Conservation (phyloP, 2,797 vertebrate genomes). For the Pelodytes ibericus region DNA sequence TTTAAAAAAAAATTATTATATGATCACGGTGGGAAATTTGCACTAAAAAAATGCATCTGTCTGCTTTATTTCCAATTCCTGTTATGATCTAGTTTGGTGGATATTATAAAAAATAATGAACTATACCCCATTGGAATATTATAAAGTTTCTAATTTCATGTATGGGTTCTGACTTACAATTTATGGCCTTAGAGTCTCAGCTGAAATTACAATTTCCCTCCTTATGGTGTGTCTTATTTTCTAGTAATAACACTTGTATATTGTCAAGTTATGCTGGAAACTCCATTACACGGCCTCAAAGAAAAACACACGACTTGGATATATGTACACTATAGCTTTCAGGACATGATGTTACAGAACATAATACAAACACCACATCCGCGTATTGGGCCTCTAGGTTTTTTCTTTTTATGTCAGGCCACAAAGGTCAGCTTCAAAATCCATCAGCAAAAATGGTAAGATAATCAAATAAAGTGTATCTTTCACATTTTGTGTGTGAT, state of each 20-base stretch:
- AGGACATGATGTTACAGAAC: not conserved
- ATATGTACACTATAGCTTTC: not conserved
- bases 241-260: conserved; percentile 44
- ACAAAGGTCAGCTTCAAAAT: no score
- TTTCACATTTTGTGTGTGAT: no score
- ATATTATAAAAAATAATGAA: conserved; percentile 33
- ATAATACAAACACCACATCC: not conserved
- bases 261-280: conserved; percentile 49
- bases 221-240: conserved; percentile 48
- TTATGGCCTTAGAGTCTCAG: conserved; percentile 45
- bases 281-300: conserved; percentile 11
- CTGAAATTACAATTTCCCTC: conserved; percentile 54
- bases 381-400: not conserved
- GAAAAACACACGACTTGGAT: not conserved
- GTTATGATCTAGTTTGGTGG: conserved; percentile 19
- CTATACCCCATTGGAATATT: not conserved
- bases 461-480: not conserved
- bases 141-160: conserved; percentile 57
- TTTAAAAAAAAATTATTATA: not conserved
- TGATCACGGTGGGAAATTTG: not conserved
- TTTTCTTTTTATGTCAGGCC: not conserved
- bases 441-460: not conserved
- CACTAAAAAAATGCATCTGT: not conserved
- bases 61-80: not conserved
- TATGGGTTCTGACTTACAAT: conserved; percentile 52